Percentiles rank a stretch among this genome's conserved stretches.
Conservation (phyloP, 2,888 invertebrate species). For the Panopea generosa region DNA sequence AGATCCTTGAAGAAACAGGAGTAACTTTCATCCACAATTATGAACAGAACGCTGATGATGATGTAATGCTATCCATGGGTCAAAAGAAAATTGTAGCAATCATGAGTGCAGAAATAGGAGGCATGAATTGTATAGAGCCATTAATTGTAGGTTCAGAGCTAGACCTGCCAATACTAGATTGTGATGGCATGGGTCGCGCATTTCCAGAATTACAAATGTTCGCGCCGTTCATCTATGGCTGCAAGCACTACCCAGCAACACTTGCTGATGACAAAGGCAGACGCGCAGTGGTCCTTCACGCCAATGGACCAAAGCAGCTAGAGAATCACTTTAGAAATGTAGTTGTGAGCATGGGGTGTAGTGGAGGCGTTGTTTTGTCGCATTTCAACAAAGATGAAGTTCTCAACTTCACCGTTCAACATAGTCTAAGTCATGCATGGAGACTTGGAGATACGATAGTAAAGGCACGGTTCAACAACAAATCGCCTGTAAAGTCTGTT, state of each 20-base stretch:
- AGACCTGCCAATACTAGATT: conserved; percentile 78
- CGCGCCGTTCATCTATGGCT: conserved; percentile 75
- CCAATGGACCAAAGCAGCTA: conserved; percentile 68
- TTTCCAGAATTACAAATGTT: conserved; percentile 82
- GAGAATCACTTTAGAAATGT: conserved; percentile 78
- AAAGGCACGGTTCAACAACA: conserved; percentile 68
- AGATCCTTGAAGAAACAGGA: conserved; percentile 59
- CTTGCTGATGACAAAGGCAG: conserved; percentile 74
- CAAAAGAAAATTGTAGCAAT: conserved; percentile 66
- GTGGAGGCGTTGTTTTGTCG: conserved; percentile 67
- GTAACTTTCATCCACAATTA: conserved; percentile 72
- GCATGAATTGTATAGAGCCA: conserved; percentile 79
- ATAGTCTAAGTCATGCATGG: conserved; percentile 79
- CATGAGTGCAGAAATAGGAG: conserved; percentile 80
- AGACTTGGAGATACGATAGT: conserved; percentile 77
- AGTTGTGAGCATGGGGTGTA: conserved; percentile 78
- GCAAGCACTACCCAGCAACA: conserved; percentile 69
- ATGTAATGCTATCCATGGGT: neutral
- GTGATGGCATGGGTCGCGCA: conserved; percentile 83
- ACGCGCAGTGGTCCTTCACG: conserved; percentile 70
- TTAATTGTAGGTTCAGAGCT: conserved; percentile 74
- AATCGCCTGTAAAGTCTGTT: conserved; percentile 72
- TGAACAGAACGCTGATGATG: conserved; percentile 7
- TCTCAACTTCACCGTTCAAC: conserved; percentile 60
- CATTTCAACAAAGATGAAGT: conserved; percentile 65